Evolutionary conservation across 2,888 invertebrate species (phyloP).

Genomic region (Scrobipalpa costella): DNA sequence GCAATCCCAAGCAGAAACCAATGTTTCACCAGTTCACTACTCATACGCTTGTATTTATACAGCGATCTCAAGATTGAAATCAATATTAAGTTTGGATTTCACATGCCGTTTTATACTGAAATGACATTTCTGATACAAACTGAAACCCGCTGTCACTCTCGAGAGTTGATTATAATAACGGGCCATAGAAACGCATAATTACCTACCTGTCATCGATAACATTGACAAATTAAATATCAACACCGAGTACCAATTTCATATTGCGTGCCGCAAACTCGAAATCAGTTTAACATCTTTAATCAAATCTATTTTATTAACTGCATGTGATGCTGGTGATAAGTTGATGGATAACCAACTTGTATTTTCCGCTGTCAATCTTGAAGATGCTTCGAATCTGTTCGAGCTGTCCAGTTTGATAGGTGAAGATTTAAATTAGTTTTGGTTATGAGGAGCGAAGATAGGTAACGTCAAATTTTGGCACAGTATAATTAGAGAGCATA

Average conservation of each 20-base stretch:
- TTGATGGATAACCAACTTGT: slow-evolving; percentile 35
- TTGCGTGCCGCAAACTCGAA: slow-evolving; percentile 9
- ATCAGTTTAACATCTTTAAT: slow-evolving; percentile 30
- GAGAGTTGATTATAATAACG: too few relatives aligned
- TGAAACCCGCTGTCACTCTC: too few relatives aligned
- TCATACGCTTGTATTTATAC: too few relatives aligned
- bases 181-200: slow-evolving; percentile 63
- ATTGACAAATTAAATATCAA: slow-evolving; percentile 79
- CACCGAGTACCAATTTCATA: slow-evolving; percentile 37
- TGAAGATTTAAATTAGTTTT: slow-evolving; percentile 38
- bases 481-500: slow-evolving; percentile 71
- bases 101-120: too few relatives aligned
- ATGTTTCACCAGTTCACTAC: slow-evolving; percentile 52
- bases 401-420: neutral
- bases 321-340: slow-evolving; percentile 42
- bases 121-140: too few relatives aligned
- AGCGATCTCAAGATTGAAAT: too few relatives aligned
- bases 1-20: slow-evolving; percentile 40
- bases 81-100: too few relatives aligned
- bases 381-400: neutral
- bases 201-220: slow-evolving; percentile 71
- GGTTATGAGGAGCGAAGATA: slow-evolving; percentile 48
- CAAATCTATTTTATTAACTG: slow-evolving; percentile 30
- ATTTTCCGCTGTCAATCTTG: slow-evolving; percentile 29
- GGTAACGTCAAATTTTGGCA: slow-evolving; percentile 68